Base-by-base conservation (phyloP, 2,113 vertebrate species). In the Solenodon paradoxus region DNA sequence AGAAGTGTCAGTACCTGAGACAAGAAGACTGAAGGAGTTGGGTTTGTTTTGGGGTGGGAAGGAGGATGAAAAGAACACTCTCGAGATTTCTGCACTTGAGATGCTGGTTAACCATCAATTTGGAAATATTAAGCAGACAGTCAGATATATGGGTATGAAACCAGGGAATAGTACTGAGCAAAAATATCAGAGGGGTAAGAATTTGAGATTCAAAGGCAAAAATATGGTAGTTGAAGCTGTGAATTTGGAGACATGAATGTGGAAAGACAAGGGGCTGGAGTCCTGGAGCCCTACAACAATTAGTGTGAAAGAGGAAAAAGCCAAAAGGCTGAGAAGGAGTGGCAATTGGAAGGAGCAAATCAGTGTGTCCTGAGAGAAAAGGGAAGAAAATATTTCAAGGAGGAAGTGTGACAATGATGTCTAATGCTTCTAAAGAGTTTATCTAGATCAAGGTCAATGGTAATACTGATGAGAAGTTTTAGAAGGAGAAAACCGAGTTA, bases 401-500 rank as follows among this genome's bases (percentile, higher is more conserved):
- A 78, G 63, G 72, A 96, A 63, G 38, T 47, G 45, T 3, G 35
- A 19, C 45, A 66, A n/a, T 30, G 64, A 78, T 32, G 40, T 72
- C 59, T 45, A 28, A 74, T 16, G 6, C 42, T 74, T 72, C 47
- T 78, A 38, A 89, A 63, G 0, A 16, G 93, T 87, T 95, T 75
- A 49, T 77, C 71, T 71, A 95, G 90, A 90, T 68, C 28, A 19
- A 93, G 87, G 86, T 81, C 75, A 93, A 53, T 87, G 75, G 40
- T 35, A 26, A 55, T 77, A 92, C 78, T 57, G 64, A 94, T 7
- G 47, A 38, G 79, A 92, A 94, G 19, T 63, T 93, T 96, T 28
- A 90, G 80, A 71, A 77, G 35, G 40, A 77, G 35, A 83, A 88
- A 85, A 96, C 84, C 5, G 22, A 96, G 95, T 84, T 77, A 90